phyloP scores from a whole-genome alignment of 2,888 invertebrate genomes.

The Campaea margaritaria region DNA sequence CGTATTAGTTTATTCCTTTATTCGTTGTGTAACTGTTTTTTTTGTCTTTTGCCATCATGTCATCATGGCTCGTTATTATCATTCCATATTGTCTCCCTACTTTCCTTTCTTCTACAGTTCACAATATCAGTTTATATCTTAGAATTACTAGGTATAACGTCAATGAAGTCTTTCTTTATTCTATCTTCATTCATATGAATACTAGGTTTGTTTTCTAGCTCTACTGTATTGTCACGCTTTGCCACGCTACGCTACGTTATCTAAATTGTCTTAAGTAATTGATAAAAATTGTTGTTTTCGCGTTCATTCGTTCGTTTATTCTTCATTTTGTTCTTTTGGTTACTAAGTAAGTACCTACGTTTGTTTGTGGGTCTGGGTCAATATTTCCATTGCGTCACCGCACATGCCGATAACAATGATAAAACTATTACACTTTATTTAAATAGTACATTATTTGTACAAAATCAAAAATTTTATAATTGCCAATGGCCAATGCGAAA shows the following conservation, averaged over 20 bases:
- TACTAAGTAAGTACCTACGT: too few relatives aligned
- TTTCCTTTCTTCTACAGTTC: too few relatives aligned
- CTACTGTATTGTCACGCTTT: slow-evolving; percentile 7
- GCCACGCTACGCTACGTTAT: slow-evolving; percentile 22
- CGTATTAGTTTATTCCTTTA: too few relatives aligned
- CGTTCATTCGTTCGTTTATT: slow-evolving; percentile 50
- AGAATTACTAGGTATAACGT: too few relatives aligned
- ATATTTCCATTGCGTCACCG: slow-evolving; percentile 52
- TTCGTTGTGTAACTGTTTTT: too few relatives aligned
- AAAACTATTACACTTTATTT: neutral
- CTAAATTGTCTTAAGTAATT: slow-evolving; percentile 50
- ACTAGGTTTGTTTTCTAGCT: neutral
- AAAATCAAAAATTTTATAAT: neutral
- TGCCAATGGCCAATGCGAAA: too few relatives aligned
- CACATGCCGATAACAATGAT: slow-evolving; percentile 5
- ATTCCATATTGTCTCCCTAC: too few relatives aligned
- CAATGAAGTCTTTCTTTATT: too few relatives aligned
- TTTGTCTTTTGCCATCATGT: too few relatives aligned
- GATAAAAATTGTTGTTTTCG: slow-evolving; percentile 54
- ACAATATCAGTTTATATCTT: too few relatives aligned
- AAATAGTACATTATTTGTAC: neutral
- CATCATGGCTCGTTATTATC: too few relatives aligned
- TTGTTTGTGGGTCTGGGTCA: slow-evolving; percentile 52
- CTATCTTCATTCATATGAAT: too few relatives aligned
- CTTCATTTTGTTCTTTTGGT: slow-evolving; percentile 42